These are phyloP conservation scores for Carassius gibelio DNA, from an alignment of 2,113 vertebrate genomes.

Conservation along the genomic window DNA sequence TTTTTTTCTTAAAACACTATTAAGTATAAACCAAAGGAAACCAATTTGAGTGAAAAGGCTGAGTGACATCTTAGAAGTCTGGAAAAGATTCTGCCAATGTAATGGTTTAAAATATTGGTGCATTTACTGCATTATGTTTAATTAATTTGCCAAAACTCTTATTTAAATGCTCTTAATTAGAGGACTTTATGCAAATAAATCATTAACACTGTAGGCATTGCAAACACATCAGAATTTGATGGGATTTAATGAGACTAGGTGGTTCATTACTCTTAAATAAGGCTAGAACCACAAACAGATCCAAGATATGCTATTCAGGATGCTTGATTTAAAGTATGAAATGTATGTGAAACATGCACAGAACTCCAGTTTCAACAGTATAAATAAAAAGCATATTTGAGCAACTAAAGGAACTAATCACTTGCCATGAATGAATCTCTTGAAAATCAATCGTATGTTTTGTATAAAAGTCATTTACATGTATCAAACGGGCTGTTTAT, in stretches of 20 bases:
- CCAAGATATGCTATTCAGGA: neutral
- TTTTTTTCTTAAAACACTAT: neutral
- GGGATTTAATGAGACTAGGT: neutral
- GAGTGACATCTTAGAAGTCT: neutral
- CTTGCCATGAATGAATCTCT: neutral
- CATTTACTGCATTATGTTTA: too few relatives aligned
- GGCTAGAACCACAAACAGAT: neutral
- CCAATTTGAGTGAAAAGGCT: neutral
- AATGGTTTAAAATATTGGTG: neutral
- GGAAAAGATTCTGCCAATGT: neutral
- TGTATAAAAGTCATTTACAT: neutral
- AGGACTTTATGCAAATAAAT: constrained; percentile 2
- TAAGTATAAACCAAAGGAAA: neutral
- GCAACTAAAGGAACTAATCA: neutral
- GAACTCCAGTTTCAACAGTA: neutral
- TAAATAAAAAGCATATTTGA: neutral
- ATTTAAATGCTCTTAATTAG: neutral
- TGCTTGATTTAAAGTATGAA: neutral
- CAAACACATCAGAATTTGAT: neutral
- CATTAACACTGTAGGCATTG: neutral
- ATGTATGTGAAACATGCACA: neutral
- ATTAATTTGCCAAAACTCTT: neutral
- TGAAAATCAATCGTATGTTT: neutral
- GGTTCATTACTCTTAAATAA: neutral
- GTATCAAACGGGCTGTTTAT: neutral